Conservation (phyloP, 1,140 invertebrate genomes). For the Catajapyx aquilonaris region DNA sequence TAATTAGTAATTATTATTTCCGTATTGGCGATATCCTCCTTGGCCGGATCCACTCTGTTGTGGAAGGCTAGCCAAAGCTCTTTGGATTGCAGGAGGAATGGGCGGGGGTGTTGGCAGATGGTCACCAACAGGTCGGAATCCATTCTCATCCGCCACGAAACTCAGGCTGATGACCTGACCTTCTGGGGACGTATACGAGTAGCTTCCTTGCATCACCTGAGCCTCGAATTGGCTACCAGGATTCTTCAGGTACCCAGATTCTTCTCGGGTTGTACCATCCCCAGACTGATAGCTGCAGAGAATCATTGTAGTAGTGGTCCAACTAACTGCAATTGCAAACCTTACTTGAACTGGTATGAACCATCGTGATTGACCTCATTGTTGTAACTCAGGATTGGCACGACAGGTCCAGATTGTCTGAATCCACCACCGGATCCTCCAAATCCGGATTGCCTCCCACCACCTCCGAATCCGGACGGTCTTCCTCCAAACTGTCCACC, state of each 20-base stretch:
- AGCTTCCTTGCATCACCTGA: slow-evolving; percentile 10
- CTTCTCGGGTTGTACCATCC: background rate
- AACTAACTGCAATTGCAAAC: too few species aligned
- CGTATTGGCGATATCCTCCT: too few species aligned
- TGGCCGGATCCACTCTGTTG: background rate
- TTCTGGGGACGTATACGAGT: slow-evolving; percentile 12
- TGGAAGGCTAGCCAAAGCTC: slow-evolving; percentile 5
- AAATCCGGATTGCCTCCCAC: too few species aligned
- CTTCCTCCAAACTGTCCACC: too few species aligned
- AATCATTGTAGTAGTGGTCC: too few species aligned
- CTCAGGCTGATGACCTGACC: slow-evolving; percentile 10
- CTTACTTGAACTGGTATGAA: too few species aligned
- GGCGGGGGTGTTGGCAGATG: slow-evolving; percentile 12
- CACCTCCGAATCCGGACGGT: too few species aligned
- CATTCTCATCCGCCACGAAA: slow-evolving; percentile 14
- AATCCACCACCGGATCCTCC: too few species aligned
- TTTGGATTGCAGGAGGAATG: slow-evolving; percentile 2
- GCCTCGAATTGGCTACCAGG: background rate
- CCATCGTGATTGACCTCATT: too few species aligned
- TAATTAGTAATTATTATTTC: too few species aligned
- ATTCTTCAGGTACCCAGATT: background rate
- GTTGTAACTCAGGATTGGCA: too few species aligned
- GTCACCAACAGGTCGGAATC: slow-evolving; percentile 14
- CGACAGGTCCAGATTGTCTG: too few species aligned
- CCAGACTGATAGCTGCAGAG: background rate